These are phyloP conservation scores for Pseudochaenichthys georgianus DNA, from an alignment of 2,797 vertebrate genomes.

Conservation along the genomic window DNA sequence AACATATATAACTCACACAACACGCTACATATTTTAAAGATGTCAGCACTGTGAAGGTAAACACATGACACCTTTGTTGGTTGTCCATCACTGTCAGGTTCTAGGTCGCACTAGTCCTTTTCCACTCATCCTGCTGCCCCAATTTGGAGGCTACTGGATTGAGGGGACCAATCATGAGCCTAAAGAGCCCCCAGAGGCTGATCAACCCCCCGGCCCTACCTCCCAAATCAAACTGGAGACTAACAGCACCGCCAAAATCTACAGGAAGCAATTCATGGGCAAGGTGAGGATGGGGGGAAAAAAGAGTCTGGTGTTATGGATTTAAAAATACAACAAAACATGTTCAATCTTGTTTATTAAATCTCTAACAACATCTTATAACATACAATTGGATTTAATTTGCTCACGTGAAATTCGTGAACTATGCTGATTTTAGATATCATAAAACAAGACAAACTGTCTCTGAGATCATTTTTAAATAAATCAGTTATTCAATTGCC, in stretches of 20 bases:
- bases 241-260: constrained; percentile 93
- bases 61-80: not conserved
- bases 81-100: constrained; percentile 81
- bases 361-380: not conserved
- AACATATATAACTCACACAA: constrained; percentile 67
- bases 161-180: constrained; percentile 96
- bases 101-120: constrained; percentile 92
- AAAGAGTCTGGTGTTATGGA: not conserved
- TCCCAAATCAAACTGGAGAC: constrained; percentile 91
- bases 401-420: not conserved
- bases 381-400: not conserved
- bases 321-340: not conserved
- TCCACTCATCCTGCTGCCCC: constrained; percentile 95
- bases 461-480: not conserved
- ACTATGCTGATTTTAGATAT: not conserved
- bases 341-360: not conserved
- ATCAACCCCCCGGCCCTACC: constrained; percentile 79
- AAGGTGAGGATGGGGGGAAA: constrained; percentile 85
- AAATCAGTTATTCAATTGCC: not conserved
- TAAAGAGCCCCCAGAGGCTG: constrained; percentile 80
- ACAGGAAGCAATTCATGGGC: constrained; percentile 95
- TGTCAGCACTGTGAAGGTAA: not conserved
- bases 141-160: constrained; percentile 99
- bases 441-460: not conserved
- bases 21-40: not conserved